A percentile compares a stretch with the other conserved stretches of the same genome.
phyloP scores from a whole-genome alignment of 1,140 invertebrate genomes.

The Rhyzopertha dominica region DNA sequence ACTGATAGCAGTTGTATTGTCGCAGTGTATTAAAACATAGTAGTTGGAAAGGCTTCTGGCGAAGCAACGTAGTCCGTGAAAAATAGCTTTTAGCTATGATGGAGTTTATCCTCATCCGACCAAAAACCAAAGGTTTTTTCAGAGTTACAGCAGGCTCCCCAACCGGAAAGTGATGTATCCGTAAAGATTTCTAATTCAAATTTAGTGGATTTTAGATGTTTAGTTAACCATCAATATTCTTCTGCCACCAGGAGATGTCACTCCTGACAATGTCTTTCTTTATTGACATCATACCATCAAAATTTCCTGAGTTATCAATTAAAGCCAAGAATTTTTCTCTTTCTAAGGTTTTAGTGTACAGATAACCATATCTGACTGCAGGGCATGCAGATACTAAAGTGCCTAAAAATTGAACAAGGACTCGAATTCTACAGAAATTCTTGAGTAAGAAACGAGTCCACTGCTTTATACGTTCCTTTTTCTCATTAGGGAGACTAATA shows the following conservation, averaged over 20 bases:
- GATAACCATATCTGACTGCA: conserved; percentile 23
- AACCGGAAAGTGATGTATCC: conserved; percentile 28
- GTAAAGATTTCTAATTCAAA: conserved; percentile 23
- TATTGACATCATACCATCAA: conserved; percentile 15
- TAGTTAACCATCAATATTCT: too few relatives aligned
- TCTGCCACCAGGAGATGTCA: too few relatives aligned
- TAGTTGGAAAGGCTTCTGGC: too few relatives aligned
- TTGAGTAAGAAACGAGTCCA: too few relatives aligned
- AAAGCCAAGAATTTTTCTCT: conserved; percentile 18
- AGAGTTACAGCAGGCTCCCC: conserved; percentile 24
- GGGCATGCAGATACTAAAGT: conserved; percentile 25
- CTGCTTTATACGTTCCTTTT: too few relatives aligned
- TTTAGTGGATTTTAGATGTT: too few relatives aligned
- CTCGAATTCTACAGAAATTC: conserved; percentile 28
- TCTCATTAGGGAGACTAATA: conserved; percentile 10
- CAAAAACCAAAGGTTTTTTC: conserved; percentile 24
- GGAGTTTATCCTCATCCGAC: too few relatives aligned
- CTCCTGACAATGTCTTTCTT: too few relatives aligned
- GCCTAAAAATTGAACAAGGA: conserved; percentile 26
- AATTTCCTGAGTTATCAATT: conserved; percentile 7
- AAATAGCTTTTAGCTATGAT: too few relatives aligned
- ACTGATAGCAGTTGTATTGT: conserved; percentile 15
- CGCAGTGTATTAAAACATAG: too few relatives aligned
- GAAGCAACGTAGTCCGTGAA: too few relatives aligned
- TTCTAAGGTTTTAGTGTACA: conserved; percentile 29